Evolutionary conservation across 1,140 invertebrate genomes (phyloP), one percentile per base, ranked within the genome.

Genomic region (Drosophila pseudoobscura): DNA sequence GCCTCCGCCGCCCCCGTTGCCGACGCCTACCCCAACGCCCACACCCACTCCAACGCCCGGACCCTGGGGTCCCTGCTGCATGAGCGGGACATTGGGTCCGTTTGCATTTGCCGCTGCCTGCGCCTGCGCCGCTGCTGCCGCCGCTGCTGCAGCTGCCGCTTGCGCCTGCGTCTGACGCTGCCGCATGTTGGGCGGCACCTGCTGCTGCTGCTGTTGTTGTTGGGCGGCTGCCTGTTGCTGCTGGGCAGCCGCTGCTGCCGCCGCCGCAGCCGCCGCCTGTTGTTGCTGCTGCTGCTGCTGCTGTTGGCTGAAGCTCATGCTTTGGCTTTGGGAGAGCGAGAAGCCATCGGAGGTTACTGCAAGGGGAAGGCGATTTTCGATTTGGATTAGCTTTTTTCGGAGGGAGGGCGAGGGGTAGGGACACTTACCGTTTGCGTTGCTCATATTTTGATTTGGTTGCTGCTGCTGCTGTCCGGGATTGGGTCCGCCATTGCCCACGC

Each of bases 281-380:
- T 82, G 71, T 24, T 79, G 69, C 47, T 71, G 71, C 24, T 75
- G 78, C 44, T 77, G 58, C 44, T 79, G 80, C 45, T 89, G 91
- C 90, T 96, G 95, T 85, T 96, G 96, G 6, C 95, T 95, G 84
- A 97, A 96, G 88, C 96, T 97, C 78, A 97, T 96, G 57, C 95
- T 96, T 92, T 96, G 96, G 49, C 95, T 95, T 92, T 96, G 96
- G 4, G 95, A 95, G 66, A 96, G 94, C 15, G 95, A 95, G 84
- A 94, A 93, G 65, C 95, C 95, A 71, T 93, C 93, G 72, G 93
- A 93, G 78, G 90, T 90, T 64, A 92, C 93, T 93, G 88, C 0
- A 65, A 13, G 7, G 7, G 15, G 43, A 15, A 45, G 20, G 15
- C 0, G 17, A 26, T 47, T 8, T 20, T 9, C 4, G 0, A 17